Evolutionary conservation across 2,888 invertebrate genomes (phyloP), one percentile per base, ranked within the genome.

Genomic region (Luperina nickerlii): DNA sequence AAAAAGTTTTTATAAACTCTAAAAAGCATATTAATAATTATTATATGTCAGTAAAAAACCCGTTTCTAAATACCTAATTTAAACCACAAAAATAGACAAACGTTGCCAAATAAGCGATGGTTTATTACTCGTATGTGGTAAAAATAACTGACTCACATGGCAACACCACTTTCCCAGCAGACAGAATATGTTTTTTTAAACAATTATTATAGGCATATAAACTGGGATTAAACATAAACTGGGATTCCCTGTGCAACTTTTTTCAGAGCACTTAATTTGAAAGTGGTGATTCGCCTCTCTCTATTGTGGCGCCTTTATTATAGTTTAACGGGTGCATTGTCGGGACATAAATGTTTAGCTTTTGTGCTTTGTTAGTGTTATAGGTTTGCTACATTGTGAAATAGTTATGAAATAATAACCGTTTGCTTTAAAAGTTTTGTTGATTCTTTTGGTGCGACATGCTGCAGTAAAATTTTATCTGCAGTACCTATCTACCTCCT

Each of bases 381-480:
- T 60, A 24, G 24, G 45, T 63, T 63, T 68, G 27, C 32, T 51
- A 38, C 38, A 57, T 70, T 65, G 48, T 42, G 32, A 74, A 82
- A 76, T 86, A 71, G n/a, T 85, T 86, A 66, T 63, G 62, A 73
- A 76, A 76, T 76, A 71, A 78, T 81, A 84, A 79, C 54, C 27
- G 66, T 71, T 62, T 24, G 38, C 18, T 54, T 38, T 45, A 8
- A 51, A 78, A 24, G 18, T 51, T 51, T 32, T 63, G 45, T 54
- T 54, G 42, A 20, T 82, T 27, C 15, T 80, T 76, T 67, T 51
- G 13, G n/a, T 66, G 48, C 27, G 20, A 45, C 20, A 24, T 54
- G 45, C 27, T 81, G 60, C 74, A 45, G 45, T 54, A 6, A 38
- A 9, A 81, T 20, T 51, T 9, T 62, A 74, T 74, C 66, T 54